Percentiles rank a stretch among this genome's conserved stretches.
These are phyloP conservation scores for Eledona agricola DNA, from an alignment of 2,888 invertebrate genomes.

Conservation along the genomic window DNA sequence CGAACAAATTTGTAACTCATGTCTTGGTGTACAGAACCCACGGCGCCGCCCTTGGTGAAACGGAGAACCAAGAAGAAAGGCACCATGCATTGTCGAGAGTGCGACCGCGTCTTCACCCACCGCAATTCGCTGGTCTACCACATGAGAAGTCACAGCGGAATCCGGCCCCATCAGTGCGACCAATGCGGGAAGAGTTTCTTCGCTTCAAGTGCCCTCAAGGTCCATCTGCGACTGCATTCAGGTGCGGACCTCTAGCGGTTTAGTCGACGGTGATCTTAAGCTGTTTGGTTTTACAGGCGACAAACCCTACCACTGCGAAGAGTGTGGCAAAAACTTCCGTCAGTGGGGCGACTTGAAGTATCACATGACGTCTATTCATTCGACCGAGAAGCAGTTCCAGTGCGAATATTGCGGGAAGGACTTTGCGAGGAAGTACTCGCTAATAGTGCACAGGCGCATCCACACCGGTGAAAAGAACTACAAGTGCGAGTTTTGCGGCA, in stretches of 20 bases:
- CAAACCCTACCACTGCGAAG: slow-evolving; percentile 83
- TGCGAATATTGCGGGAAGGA: slow-evolving; percentile 91
- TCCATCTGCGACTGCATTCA: slow-evolving; percentile 82
- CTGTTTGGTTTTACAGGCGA: slow-evolving; percentile 67
- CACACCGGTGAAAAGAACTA: slow-evolving; percentile 90
- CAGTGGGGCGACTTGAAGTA: slow-evolving; percentile 92
- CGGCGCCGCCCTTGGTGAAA: slow-evolving; percentile 47
- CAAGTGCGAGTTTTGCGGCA: slow-evolving; percentile 84
- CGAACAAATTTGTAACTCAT: too few species aligned
- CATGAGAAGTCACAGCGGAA: slow-evolving; percentile 77
- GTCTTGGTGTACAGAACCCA: slow-evolving; percentile 42
- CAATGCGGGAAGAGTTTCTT: slow-evolving; percentile 86
- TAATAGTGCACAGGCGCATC: slow-evolving; percentile 84
- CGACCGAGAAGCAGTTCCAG: slow-evolving; percentile 82
- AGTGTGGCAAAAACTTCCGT: slow-evolving; percentile 80
- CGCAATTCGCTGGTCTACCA: slow-evolving; percentile 87
- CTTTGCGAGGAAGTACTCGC: slow-evolving; percentile 86
- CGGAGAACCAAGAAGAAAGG: slow-evolving; percentile 56
- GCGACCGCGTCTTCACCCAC: slow-evolving; percentile 79
- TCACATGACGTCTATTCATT: slow-evolving; percentile 84
- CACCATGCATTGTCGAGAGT: slow-evolving; percentile 68
- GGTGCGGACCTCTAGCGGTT: too few species aligned
- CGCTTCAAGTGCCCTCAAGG: slow-evolving; percentile 82
- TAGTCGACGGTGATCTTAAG: too few species aligned
- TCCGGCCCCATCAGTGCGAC: slow-evolving; percentile 79